phyloP scores from a whole-genome alignment of 2,797 vertebrate genomes.

The Valencia hispanica region DNA sequence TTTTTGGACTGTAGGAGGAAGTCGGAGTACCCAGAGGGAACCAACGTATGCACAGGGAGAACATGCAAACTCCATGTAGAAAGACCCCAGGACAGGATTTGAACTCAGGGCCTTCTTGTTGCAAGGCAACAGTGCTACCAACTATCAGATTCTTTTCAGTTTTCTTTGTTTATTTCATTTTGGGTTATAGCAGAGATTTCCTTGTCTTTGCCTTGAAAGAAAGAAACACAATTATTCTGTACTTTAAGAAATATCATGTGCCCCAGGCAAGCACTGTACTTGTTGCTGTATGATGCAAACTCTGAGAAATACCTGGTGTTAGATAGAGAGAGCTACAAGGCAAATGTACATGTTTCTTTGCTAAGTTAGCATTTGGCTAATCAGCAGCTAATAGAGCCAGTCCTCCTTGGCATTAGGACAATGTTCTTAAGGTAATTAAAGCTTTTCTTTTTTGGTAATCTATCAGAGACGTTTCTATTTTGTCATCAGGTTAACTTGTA shows the following conservation, averaged over 20 bases:
- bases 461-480: background rate
- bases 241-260: background rate
- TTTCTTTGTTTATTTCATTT: background rate
- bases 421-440: background rate
- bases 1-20: no score
- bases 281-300: conserved; percentile 4
- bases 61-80: no score
- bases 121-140: no score
- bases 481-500: conserved; percentile 20
- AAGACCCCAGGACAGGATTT: no score
- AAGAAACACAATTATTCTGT: background rate
- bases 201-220: background rate
- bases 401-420: background rate
- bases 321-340: background rate
- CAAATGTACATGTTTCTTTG: background rate
- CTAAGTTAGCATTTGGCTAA: conserved; percentile 29
- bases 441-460: background rate
- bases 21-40: no score
- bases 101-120: no score
- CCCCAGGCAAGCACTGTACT: background rate
- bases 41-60: no score
- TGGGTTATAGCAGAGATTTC: background rate
- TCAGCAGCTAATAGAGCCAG: background rate
- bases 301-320: background rate
- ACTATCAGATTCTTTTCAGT: no score